A percentile compares a stretch with the other conserved stretches of the same genome.
Evolutionary conservation across 2,888 invertebrate species (phyloP).

Genomic region (Anthophora plumipes): DNA sequence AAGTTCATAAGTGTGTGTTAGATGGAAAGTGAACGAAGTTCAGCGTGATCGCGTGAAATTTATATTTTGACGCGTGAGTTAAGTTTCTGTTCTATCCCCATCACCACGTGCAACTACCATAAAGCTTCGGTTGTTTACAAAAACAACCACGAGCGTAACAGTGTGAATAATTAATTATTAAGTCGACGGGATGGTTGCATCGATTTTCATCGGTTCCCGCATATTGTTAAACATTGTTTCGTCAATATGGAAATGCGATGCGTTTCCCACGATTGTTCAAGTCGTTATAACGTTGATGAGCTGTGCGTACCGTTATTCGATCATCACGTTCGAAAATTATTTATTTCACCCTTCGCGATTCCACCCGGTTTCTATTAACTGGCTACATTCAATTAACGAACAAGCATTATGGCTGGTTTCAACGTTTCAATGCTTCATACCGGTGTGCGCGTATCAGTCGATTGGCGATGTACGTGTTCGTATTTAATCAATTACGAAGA

Average conservation of each 20-base stretch:
- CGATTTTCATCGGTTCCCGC: constrained; percentile 16
- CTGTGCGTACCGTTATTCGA: constrained; percentile 16
- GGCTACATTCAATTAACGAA: constrained; percentile 32
- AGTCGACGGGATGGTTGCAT: constrained; percentile 29
- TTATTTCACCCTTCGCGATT: constrained; percentile 21
- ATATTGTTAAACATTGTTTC: constrained; percentile 36
- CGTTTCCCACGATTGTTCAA: constrained; percentile 20
- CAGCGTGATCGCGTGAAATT: constrained; percentile 6
- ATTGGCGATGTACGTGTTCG: constrained; percentile 32
- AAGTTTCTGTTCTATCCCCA: too few relatives aligned
- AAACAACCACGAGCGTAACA: too few relatives aligned
- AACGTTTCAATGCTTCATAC: constrained; percentile 1
- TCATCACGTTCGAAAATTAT: constrained; percentile 30
- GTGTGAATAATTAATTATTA: constrained; percentile 52
- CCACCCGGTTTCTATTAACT: constrained; percentile 31
- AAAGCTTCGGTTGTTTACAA: too few relatives aligned
- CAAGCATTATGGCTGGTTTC: neutral
- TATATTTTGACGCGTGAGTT: constrained; percentile 11
- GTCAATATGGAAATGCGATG: constrained; percentile 37
- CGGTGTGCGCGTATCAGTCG: neutral
- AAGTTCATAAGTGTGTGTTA: neutral
- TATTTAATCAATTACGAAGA: constrained; percentile 56
- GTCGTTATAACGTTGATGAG: constrained; percentile 34
- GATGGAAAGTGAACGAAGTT: neutral
- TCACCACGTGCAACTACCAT: too few relatives aligned